Conservation (phyloP, 2,888 invertebrate species). For the Norana najaformis region DNA sequence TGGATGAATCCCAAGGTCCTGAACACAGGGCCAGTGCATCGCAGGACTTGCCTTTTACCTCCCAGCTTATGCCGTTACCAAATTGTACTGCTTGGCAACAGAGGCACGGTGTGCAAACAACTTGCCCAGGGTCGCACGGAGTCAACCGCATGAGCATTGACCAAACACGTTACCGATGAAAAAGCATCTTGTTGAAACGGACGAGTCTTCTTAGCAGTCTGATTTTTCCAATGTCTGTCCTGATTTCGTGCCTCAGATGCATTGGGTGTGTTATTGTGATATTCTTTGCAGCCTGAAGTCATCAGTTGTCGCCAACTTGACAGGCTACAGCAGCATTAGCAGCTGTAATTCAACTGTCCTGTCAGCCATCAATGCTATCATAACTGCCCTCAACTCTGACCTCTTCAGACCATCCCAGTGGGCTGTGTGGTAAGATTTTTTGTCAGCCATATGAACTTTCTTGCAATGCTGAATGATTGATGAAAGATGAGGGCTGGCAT, state of each 20-base stretch:
- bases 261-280: neutral
- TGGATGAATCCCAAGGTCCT: too few relatives aligned
- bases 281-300: neutral
- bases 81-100: too few relatives aligned
- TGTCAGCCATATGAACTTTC: neutral
- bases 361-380: neutral
- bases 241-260: neutral
- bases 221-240: too few relatives aligned
- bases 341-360: neutral
- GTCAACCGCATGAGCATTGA: too few relatives aligned
- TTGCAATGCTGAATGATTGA: neutral
- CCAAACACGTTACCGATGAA: too few relatives aligned
- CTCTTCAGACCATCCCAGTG: neutral
- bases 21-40: too few relatives aligned
- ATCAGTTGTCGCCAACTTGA: neutral
- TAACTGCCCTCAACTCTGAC: neutral
- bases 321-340: neutral
- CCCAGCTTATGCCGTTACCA: too few relatives aligned
- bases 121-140: too few relatives aligned
- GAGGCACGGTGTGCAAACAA: too few relatives aligned
- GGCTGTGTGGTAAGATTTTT: neutral
- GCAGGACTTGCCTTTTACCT: too few relatives aligned
- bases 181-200: too few relatives aligned
- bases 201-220: too few relatives aligned
- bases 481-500: neutral